Base-by-base conservation (phyloP, 2,888 invertebrate genomes). In the Dusona sp. region DNA sequence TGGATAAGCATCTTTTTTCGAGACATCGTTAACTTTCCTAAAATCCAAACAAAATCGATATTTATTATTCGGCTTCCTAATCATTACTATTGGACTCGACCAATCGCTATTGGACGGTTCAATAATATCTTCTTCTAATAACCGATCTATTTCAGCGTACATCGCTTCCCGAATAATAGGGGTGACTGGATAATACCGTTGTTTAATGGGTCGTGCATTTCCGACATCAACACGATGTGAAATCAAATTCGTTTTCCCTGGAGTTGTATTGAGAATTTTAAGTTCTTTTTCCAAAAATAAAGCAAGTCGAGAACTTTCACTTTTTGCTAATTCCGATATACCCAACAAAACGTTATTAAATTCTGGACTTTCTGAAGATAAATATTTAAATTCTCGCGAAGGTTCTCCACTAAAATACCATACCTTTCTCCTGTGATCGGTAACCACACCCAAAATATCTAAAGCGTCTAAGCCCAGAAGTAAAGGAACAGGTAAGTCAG, bases 21-120 rank as follows among this genome's bases (percentile, higher is more conserved):
- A 42, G 11, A 42, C 42, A 11, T 42, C 42, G 11, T 42, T 42
- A 1, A 42, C 42, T 42, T 42, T 42, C 8, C 42, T 8, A 9
- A 42, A 42, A 42, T 42, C 42, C 11, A 42, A 7, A 42, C 42
- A 42, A 42, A 42, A 42, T 42, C 42, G 42, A 42, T 42, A 42
- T 42, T 42, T 42, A 7, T 42, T 42, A 64, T 90, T 87, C 25
- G 89, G 88, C 70, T 92, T 92, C n/a, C 84, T 88, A 9, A 90
- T 87, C 73, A 91, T 88, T 1, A 64, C 64, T 6, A 64, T 64
- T 16, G 33, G 64, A 64, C 64, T 64, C 11, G 64, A 64, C 64
- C 64, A 64, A 38, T 61, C 80, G 51, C 89, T 88, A 9, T 75
- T 45, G 0, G 88, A 88, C 7, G 87, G 86, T 45, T 89, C 88